Base-by-base conservation (phyloP, 2,797 vertebrate genomes). In the Pangasius mekongensis region DNA sequence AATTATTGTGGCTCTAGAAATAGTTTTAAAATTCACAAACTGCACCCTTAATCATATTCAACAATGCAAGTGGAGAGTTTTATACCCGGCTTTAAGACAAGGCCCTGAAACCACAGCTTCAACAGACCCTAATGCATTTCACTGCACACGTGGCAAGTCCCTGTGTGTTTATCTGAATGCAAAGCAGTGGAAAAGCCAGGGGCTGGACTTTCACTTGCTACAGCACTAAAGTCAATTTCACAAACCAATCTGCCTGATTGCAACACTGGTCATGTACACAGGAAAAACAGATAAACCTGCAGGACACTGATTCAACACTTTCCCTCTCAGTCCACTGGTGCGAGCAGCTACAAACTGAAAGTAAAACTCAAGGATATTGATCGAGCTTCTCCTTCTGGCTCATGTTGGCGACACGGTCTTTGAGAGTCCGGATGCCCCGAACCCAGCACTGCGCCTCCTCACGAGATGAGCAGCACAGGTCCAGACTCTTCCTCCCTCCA, bases 311-410 rank as follows among this genome's bases (percentile, higher is more conserved):
- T 20, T 43, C 33, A 11, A 36, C 52, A 39, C 36, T 67, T 30
- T 69, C n/a, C 27, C 56, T 20, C 43, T 83, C n/a, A 6, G 10
- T 82, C 52, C 18, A 60, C 33, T 60, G 11, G 22, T 60, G 1
- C 1, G 3, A 56, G 52, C n/a, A 56, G 13, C 36, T 43, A 49
- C 18, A 64, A 66, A 47, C 4, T 20, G 14, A 67, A 67, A 76
- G 5, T 4, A 77, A 64, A 77, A 3, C 9, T 80, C 5, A 91
- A 98, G 97, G 98, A 99, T 99, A 99, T 97, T 99, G 98, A 90
- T 99, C 98, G 0, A 99, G 97, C 82, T 98, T 98, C 88, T 99
- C 98, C 0, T 95, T 94, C 93, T 99, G 98, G 92, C 94, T 98
- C 98, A 99, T 99, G 94, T 94, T 96, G 87, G 95, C 93, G 13